phyloP scores from a whole-genome alignment of 2,113 vertebrate species.

The Haplochromis vanheusdeni region DNA sequence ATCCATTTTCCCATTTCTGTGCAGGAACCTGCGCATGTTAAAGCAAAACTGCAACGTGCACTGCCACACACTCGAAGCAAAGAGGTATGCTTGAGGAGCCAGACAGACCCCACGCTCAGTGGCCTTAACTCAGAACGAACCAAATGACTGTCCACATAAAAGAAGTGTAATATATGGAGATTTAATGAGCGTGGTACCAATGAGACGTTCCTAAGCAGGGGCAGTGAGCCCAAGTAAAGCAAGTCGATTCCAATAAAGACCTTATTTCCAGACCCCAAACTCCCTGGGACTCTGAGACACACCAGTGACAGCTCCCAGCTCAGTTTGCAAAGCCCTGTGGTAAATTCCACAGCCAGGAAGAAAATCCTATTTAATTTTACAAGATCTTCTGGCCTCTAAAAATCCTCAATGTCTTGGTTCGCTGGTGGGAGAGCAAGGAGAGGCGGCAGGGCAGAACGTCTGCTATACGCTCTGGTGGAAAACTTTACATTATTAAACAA shows the following conservation, averaged over 20 bases:
- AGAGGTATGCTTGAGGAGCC: background rate
- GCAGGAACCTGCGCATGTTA: background rate
- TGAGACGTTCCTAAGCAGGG: conserved; percentile 49
- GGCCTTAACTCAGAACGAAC: background rate
- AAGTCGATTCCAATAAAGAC: conserved; percentile 53
- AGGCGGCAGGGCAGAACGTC: conserved; percentile 10
- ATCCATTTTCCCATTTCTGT: background rate
- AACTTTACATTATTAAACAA: conserved; percentile 18
- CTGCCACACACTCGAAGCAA: background rate
- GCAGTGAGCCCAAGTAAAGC: conserved; percentile 54
- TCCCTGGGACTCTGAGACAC: conserved; percentile 39
- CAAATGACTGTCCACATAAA: conserved; percentile 53
- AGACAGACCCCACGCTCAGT: background rate
- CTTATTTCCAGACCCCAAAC: conserved; percentile 52
- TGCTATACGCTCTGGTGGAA: conserved; percentile 2
- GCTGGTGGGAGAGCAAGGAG: conserved; percentile 9
- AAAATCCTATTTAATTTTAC: conserved; percentile 75
- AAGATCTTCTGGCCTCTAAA: conserved; percentile 62
- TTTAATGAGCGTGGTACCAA: conserved; percentile 57
- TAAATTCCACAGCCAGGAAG: conserved; percentile 63
- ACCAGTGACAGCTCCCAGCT: conserved; percentile 61
- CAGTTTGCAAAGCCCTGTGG: conserved; percentile 59
- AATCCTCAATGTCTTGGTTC: conserved; percentile 50
- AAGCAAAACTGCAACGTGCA: background rate
- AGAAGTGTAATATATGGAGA: conserved; percentile 34